A percentile compares a stretch with the other conserved stretches of the same genome.
These are phyloP conservation scores for rat (Rattus norvegicus) DNA, from an alignment of 2,113 vertebrate genomes.

Conservation along the genomic window GRCr8 NC_086029.1:72573001-72573500, in stretches of 20 bases:
- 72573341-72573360: background rate
- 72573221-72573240: background rate
- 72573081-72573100: background rate
- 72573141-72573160: background rate
- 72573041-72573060: constrained; percentile 56
- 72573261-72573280: background rate
- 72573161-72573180: background rate
- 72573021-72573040: constrained; percentile 48
- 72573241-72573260: background rate
- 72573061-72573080: background rate
- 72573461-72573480: too few species aligned
- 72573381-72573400: background rate
- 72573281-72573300: background rate
- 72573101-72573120: constrained; percentile 24
- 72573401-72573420: background rate
- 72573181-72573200: constrained; percentile 19
- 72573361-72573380: background rate
- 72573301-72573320: background rate
- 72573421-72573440: background rate
- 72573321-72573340: background rate
- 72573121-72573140: background rate
- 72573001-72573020: constrained; percentile 53
- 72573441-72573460: too few species aligned
- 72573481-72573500: too few species aligned
- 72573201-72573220: constrained; percentile 35